Evolutionary conservation across 2,797 vertebrate species (phyloP).

Genomic region (Anguilla pacifica): DNA sequence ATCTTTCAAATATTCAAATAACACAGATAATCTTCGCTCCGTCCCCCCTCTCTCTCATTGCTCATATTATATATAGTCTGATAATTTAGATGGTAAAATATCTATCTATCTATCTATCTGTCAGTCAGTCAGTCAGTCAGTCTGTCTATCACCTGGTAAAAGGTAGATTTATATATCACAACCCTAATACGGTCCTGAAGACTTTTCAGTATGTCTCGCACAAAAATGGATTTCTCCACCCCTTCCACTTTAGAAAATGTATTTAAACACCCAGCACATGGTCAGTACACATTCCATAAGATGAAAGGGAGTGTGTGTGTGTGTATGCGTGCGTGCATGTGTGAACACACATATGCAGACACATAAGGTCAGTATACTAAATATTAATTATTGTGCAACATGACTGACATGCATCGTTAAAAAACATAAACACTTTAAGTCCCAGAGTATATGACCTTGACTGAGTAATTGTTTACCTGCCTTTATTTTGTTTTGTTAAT

Average conservation of each 20-base stretch:
- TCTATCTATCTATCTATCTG: neutral
- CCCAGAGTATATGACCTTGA: neutral
- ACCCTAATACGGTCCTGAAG: neutral
- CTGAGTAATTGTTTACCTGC: neutral
- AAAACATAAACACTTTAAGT: neutral
- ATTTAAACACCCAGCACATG: neutral
- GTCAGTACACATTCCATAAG: neutral
- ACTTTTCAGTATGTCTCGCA: neutral
- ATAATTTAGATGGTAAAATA: no score
- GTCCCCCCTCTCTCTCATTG: constrained; percentile 46
- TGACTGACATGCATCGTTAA: neutral
- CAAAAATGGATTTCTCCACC: neutral
- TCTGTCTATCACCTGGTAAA: neutral
- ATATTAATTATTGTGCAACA: neutral
- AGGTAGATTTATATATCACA: neutral
- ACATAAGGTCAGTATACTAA: neutral
- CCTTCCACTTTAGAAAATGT: neutral
- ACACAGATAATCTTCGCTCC: no score
- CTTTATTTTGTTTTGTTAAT: constrained; percentile 26
- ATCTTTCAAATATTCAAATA: neutral
- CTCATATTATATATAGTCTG: no score
- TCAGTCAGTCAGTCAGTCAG: neutral
- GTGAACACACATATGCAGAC: neutral
- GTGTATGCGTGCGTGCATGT: neutral
- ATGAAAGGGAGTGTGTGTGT: neutral